Evolutionary conservation across 2,113 vertebrate species (phyloP).

Genomic region (Ictalurus punctatus): DNA sequence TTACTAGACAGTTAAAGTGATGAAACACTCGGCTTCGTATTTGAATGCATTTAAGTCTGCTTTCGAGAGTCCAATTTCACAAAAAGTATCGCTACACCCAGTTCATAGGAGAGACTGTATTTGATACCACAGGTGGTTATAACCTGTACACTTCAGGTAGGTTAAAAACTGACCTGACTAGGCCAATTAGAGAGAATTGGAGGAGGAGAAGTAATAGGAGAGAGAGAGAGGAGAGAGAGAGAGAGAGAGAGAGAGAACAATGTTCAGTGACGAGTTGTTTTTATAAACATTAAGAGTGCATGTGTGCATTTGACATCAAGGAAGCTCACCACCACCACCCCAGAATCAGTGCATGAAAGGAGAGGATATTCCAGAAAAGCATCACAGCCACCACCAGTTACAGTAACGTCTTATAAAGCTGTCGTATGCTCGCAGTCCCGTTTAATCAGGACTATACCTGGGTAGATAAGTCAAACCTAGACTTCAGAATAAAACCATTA

Average conservation of each 20-base stretch:
- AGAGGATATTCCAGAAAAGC: slow-evolving; percentile 52
- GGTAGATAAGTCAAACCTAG: slow-evolving; percentile 69
- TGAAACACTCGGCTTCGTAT: slow-evolving; percentile 56
- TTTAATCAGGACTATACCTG: slow-evolving; percentile 64
- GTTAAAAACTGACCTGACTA: slow-evolving; percentile 36
- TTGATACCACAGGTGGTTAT: slow-evolving; percentile 58
- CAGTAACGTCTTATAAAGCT: slow-evolving; percentile 60
- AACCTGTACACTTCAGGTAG: slow-evolving; percentile 47
- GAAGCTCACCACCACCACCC: slow-evolving; percentile 51
- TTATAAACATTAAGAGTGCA: slow-evolving; percentile 58
- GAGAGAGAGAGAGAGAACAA: slow-evolving; percentile 18
- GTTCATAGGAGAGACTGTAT: slow-evolving; percentile 53
- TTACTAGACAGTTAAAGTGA: slow-evolving; percentile 57
- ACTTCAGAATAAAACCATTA: slow-evolving; percentile 68
- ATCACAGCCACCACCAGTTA: slow-evolving; percentile 62
- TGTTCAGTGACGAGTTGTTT: slow-evolving; percentile 51
- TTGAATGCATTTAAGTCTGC: slow-evolving; percentile 60
- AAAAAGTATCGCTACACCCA: slow-evolving; percentile 48
- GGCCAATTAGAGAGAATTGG: slow-evolving; percentile 43
- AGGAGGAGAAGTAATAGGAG: not conserved
- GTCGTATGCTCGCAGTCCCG: slow-evolving; percentile 60
- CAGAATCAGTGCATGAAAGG: slow-evolving; percentile 63
- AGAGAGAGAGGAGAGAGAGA: slow-evolving; percentile 7
- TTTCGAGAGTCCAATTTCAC: slow-evolving; percentile 57
- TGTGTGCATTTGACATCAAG: slow-evolving; percentile 58